Conservation (phyloP, 2,113 vertebrate species). For the Synchiropus splendidus region DNA sequence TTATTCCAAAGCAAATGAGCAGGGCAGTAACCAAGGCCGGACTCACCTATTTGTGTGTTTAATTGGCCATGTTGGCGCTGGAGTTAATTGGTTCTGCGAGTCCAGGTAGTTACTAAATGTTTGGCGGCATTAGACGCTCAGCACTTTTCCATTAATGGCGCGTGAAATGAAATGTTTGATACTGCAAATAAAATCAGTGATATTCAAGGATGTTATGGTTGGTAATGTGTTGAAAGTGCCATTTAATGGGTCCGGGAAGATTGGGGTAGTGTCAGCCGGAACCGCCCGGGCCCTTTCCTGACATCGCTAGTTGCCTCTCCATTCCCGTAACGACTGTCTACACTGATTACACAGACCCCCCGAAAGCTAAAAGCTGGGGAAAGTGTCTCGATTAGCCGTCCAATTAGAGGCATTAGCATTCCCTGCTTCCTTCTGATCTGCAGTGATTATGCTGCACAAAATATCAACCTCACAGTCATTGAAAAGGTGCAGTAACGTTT, state of each 20-base stretch:
- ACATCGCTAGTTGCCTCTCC: slow-evolving; percentile 99
- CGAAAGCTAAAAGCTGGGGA: slow-evolving; percentile 95
- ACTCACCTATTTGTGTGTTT: slow-evolving; percentile 98
- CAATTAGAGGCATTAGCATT: slow-evolving; percentile 99
- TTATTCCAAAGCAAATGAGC: slow-evolving; percentile 61
- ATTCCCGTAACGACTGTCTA: slow-evolving; percentile 99
- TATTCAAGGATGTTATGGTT: slow-evolving; percentile 99
- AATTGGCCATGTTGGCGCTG: slow-evolving; percentile 99
- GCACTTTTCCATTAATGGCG: slow-evolving; percentile 99
- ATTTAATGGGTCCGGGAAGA: slow-evolving; percentile 99
- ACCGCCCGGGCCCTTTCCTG: slow-evolving; percentile 98
- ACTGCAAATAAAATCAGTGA: slow-evolving; percentile 99
- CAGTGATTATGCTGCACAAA: slow-evolving; percentile 67
- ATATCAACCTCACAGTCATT: slow-evolving; percentile 43
- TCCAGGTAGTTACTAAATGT: slow-evolving; percentile 99
- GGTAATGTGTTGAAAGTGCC: slow-evolving; percentile 99
- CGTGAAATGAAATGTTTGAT: slow-evolving; percentile 99
- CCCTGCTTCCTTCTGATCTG: slow-evolving; percentile 95
- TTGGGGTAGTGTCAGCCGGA: slow-evolving; percentile 99
- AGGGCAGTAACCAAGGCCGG: slow-evolving; percentile 67
- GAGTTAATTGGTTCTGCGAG: slow-evolving; percentile 99
- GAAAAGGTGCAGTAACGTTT: slow-evolving; percentile 27
- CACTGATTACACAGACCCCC: slow-evolving; percentile 99
- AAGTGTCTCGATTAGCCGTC: slow-evolving; percentile 99
- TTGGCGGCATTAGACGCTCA: slow-evolving; percentile 99